Evolutionary conservation across 2,888 invertebrate genomes (phyloP), one percentile per base, ranked within the genome.

Genomic region (Ichneumoninae sp.): DNA sequence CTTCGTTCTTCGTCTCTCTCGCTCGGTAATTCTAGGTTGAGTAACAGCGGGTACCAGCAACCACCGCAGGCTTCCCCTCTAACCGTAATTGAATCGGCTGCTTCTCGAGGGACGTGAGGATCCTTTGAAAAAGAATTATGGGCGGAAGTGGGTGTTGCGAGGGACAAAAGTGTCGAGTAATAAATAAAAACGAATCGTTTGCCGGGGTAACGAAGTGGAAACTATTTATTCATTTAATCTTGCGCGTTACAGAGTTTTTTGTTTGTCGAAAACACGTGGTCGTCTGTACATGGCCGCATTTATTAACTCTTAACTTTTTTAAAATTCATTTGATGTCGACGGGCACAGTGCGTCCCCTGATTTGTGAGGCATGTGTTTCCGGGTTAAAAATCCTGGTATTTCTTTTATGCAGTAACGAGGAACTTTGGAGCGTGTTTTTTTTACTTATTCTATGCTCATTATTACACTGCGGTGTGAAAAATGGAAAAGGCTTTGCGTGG

Each of bases 11-110:
- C 85, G 77, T 72, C 80, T 50, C 78, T 87, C 87, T 87, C 83
- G n/a, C 33, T 86, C 80, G 78, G 80, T 91, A 91, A 92, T 92
- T 62, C 72, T 82, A 88, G 90, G 89, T 86, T 91, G 81, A 79
- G 80, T 87, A 86, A 86, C 70, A 84, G 16, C 70, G 30, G 26
- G 62, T 54, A 83, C 70, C 71, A 65, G 40, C 78, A 47, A 70
- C 75, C 70, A 74, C 54, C 65, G 70, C 62, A 16, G 19, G 60
- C 71, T 72, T 65, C 44, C 70, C 52, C 72, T 78, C 76, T 36
- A 47, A 74, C 69, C 47, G 79, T 85, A 80, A 86, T 86, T 86
- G 85, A 85, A 86, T 86, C 84, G 84, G 81, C 71, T 84, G 68
- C 79, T 82, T 77, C 60, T 52, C 71, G 68, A 76, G 76, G 71